These are phyloP conservation scores for Mustelus asterias DNA, from an alignment of 2,113 vertebrate species.

Conservation along the genomic window DNA sequence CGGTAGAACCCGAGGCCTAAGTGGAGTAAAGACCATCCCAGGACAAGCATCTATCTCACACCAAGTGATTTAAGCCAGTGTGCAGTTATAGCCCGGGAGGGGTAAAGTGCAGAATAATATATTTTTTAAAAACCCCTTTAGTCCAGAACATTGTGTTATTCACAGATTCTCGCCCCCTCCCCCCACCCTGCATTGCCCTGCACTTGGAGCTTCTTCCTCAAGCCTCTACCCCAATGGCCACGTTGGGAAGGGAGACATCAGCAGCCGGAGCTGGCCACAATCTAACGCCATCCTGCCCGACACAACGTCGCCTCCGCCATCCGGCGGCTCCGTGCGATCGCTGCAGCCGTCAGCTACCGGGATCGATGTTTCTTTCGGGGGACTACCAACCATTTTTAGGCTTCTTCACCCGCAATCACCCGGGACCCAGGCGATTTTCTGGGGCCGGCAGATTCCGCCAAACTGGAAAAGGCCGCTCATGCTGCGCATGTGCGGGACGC, in stretches of 20 bases:
- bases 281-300: neutral
- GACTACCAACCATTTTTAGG: neutral
- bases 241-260: neutral
- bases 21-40: neutral
- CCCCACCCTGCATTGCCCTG: neutral
- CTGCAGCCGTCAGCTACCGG: no score
- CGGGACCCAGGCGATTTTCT: slow-evolving; percentile 29
- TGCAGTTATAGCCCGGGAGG: neutral
- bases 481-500: neutral
- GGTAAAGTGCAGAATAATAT: neutral
- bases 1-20: neutral
- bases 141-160: neutral
- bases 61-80: neutral
- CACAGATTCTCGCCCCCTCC: neutral
- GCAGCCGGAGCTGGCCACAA: neutral
- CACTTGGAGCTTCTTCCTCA: neutral
- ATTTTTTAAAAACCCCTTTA: neutral
- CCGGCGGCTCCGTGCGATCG: neutral
- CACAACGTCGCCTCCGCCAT: neutral
- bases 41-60: neutral
- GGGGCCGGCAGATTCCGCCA: neutral
- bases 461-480: slow-evolving; percentile 23
- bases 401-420: neutral
- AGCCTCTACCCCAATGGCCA: neutral
- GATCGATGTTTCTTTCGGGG: neutral